Evolutionary conservation across 1,140 invertebrate species (phyloP).

Genomic region (Physella acuta): DNA sequence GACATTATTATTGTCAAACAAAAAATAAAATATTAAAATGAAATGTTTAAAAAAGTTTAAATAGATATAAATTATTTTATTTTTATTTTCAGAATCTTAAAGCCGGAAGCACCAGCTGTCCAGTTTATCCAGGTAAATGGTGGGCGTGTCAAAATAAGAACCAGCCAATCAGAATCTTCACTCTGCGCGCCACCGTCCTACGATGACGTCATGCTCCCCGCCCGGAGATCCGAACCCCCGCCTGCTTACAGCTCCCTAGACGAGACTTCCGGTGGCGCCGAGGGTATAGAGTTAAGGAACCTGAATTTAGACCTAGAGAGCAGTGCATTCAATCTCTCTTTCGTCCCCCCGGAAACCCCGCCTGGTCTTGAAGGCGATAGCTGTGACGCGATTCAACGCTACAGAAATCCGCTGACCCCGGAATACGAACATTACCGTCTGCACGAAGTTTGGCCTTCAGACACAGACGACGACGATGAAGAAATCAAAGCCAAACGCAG

Average conservation of each 20-base stretch:
- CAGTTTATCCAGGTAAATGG: neutral
- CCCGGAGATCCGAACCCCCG: neutral
- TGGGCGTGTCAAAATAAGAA: neutral
- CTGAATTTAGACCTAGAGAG: neutral
- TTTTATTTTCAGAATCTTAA: neutral
- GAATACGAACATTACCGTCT: neutral
- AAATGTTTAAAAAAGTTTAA: too few species aligned
- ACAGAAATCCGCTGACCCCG: neutral
- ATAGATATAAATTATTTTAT: too few species aligned
- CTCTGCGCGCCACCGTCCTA: neutral
- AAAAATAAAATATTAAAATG: too few species aligned
- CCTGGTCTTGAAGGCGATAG: neutral
- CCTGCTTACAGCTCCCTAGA: neutral
- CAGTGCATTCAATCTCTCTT: too few species aligned
- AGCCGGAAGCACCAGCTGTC: neutral
- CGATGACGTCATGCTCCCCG: neutral
- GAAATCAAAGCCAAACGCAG: neutral
- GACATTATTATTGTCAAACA: too few species aligned
- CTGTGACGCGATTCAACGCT: neutral
- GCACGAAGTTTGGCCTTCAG: neutral
- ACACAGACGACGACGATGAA: slow-evolving; percentile 1
- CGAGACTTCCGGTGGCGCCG: too few species aligned
- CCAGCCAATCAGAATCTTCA: neutral
- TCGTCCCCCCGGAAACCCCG: neutral
- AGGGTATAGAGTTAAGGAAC: neutral